Percentiles rank a stretch among this genome's conserved stretches.
These are phyloP conservation scores for Eutolmus rufibarbis DNA, from an alignment of 2,888 invertebrate genomes.

Conservation along the genomic window DNA sequence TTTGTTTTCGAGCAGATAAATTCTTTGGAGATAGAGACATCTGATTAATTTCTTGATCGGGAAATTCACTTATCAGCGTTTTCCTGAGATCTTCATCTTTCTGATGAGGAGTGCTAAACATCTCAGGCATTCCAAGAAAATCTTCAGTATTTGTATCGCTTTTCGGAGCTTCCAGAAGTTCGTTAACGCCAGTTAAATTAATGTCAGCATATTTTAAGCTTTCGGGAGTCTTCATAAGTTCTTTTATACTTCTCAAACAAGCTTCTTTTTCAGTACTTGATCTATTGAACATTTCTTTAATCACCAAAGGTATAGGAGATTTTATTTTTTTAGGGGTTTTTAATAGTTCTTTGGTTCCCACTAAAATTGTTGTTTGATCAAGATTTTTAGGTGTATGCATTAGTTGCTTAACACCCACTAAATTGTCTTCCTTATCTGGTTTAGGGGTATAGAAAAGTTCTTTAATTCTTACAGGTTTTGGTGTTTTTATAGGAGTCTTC, in stretches of 20 bases:
- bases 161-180: neutral
- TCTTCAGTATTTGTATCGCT: neutral
- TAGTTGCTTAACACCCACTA: neutral
- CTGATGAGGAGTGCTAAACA: neutral
- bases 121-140: slow-evolving; percentile 25
- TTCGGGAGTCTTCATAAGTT: neutral
- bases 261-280: neutral
- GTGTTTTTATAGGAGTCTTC: neutral
- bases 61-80: neutral
- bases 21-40: neutral
- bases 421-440: neutral
- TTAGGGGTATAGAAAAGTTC: neutral
- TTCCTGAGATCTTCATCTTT: neutral
- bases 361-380: neutral
- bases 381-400: neutral
- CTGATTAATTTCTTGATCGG: neutral
- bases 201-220: neutral
- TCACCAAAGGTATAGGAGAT: neutral
- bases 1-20: neutral
- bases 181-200: neutral
- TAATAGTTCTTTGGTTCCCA: neutral
- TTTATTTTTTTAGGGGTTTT: neutral
- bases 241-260: neutral
- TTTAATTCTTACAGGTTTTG: neutral
- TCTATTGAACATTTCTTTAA: neutral